phyloP scores from a whole-genome alignment of 35 echinoderm and acorn worm species.

The Nesometra sesokonis region DNA sequence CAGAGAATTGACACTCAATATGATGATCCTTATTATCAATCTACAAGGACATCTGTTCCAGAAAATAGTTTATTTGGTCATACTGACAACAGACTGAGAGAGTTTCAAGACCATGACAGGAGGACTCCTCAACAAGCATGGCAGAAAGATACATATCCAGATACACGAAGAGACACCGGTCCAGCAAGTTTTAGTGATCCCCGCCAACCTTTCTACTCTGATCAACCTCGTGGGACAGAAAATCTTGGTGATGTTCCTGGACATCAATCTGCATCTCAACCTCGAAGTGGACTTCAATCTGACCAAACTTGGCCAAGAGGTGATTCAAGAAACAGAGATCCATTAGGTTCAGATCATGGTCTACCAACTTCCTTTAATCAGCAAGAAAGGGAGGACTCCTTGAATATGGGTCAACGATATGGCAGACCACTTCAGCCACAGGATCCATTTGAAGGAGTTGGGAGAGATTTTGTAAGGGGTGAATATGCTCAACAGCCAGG shows the following conservation, averaged over 20 bases:
- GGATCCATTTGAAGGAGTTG: not conserved
- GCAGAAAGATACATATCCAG: not conserved
- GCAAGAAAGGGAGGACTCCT: not conserved
- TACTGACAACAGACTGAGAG: not conserved
- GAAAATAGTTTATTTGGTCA: not conserved
- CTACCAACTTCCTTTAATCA: not conserved
- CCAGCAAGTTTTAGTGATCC: not conserved
- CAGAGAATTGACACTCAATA: not conserved
- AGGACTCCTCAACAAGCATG: not conserved
- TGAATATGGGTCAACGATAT: not conserved
- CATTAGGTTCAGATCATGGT: not conserved
- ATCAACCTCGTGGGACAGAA: not conserved
- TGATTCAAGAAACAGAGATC: not conserved
- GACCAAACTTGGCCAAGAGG: not conserved
- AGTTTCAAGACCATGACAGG: not conserved
- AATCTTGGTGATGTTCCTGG: not conserved
- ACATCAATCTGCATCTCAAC: not conserved
- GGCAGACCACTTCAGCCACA: not conserved
- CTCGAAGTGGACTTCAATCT: not conserved
- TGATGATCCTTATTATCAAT: not conserved
- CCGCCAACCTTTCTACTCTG: not conserved
- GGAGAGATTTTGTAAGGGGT: not conserved
- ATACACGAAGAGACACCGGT: not conserved
- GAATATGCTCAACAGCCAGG: not conserved
- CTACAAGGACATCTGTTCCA: not conserved